Conservation (phyloP, 2,888 invertebrate species). For the Harpalus rubripes region DNA sequence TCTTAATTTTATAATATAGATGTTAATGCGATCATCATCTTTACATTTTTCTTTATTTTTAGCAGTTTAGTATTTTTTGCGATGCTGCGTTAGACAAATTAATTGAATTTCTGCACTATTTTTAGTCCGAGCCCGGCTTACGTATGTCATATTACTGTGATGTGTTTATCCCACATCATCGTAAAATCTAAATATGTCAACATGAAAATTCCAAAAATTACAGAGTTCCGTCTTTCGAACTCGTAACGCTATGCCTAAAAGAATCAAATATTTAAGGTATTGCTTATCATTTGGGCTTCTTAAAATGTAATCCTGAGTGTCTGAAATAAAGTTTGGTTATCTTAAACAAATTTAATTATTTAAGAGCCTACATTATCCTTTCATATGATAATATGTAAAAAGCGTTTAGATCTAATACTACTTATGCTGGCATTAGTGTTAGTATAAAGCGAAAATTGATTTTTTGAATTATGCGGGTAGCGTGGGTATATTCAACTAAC, state of each 20-base stretch:
- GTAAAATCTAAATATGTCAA: slow-evolving; percentile 35
- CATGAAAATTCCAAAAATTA: neutral
- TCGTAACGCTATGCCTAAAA: neutral
- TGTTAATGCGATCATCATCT: neutral
- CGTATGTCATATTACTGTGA: neutral
- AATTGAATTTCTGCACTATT: slow-evolving; percentile 25
- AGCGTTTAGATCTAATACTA: too few relatives aligned
- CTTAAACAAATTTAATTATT: too few relatives aligned
- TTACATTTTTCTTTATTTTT: slow-evolving; percentile 12
- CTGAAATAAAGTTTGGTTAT: too few relatives aligned
- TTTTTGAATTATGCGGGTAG: too few relatives aligned
- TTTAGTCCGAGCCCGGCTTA: neutral
- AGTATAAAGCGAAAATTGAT: too few relatives aligned
- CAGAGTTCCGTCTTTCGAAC: neutral
- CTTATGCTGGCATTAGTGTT: too few relatives aligned
- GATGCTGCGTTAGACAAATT: slow-evolving; percentile 7
- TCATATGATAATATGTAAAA: too few relatives aligned
- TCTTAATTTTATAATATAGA: neutral
- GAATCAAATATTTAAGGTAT: neutral
- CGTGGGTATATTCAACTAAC: too few relatives aligned
- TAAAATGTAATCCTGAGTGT: too few relatives aligned
- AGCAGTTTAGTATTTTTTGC: neutral
- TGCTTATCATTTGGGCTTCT: too few relatives aligned
- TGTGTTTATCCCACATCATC: slow-evolving; percentile 28
- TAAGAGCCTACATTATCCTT: too few relatives aligned